Evolutionary conservation across 1,140 invertebrate species (phyloP).

Genomic region (Drosophila cardini): DNA sequence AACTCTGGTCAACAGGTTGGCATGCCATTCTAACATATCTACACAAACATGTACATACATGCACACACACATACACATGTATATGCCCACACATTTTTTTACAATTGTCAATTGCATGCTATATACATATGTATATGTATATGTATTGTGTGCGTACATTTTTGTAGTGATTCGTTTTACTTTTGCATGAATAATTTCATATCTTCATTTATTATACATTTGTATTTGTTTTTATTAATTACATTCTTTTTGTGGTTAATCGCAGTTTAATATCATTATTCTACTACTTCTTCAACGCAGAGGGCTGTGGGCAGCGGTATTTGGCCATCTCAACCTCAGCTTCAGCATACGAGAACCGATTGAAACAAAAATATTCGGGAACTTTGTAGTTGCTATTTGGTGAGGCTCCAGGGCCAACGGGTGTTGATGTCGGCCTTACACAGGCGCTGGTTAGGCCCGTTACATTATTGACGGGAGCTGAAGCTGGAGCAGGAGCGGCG

Average conservation of each 20-base stretch:
- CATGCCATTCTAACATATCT: conserved; percentile 28
- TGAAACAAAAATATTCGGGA: conserved; percentile 94
- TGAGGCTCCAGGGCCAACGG: conserved; percentile 90
- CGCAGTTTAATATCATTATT: conserved; percentile 25
- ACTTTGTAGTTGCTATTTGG: conserved; percentile 92
- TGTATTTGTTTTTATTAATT: conserved; percentile 20
- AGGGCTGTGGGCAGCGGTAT: conserved; percentile 90
- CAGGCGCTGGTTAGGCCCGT: conserved; percentile 88
- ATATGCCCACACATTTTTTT: background rate
- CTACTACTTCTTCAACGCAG: conserved; percentile 68
- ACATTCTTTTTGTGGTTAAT: conserved; percentile 50
- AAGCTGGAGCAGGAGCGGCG: background rate
- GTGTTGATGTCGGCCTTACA: conserved; percentile 86
- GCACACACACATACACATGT: background rate
- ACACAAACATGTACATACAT: background rate
- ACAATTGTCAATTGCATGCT: background rate
- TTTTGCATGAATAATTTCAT: conserved; percentile 5
- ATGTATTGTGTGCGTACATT: background rate
- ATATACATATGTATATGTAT: background rate
- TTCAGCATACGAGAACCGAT: conserved; percentile 91
- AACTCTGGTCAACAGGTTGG: conserved; percentile 42
- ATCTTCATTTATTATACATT: conserved; percentile 38
- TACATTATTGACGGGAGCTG: conserved; percentile 79
- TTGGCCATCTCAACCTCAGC: conserved; percentile 93
- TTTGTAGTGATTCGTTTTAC: background rate